Conservation (phyloP, 2,113 vertebrate genomes). For the Mirza zaza region DNA sequence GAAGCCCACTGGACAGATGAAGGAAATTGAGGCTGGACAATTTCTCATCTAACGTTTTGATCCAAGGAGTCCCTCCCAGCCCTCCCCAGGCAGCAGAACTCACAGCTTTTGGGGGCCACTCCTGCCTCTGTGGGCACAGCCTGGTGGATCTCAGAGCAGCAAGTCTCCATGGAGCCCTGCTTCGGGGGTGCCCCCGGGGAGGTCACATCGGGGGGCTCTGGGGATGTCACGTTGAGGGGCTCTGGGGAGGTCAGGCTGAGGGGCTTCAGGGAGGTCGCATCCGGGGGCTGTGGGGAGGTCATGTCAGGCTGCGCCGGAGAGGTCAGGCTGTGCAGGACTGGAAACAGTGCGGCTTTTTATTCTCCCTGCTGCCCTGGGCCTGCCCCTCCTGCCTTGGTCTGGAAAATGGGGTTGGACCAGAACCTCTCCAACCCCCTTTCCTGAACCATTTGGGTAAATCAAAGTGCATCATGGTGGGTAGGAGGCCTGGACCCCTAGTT, state of each 20-base stretch:
- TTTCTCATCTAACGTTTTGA: not conserved
- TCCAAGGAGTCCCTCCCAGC: not conserved
- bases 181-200: accelerated
- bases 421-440: not conserved
- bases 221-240: accelerated
- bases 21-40: not conserved
- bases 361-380: not conserved
- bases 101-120: constrained; percentile 41
- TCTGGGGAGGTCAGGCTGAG: accelerated
- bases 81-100: constrained; percentile 19
- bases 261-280: accelerated
- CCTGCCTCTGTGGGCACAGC: not conserved
- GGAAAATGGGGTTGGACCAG: not conserved
- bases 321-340: not conserved
- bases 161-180: not conserved
- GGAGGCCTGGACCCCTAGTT: not conserved
- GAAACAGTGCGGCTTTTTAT: not conserved
- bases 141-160: not conserved
- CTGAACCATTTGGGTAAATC: not conserved
- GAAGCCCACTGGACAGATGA: not conserved
- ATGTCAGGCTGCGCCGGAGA: not conserved
- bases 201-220: accelerated
- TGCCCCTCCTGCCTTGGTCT: not conserved
- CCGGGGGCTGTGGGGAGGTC: accelerated
- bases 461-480: not conserved